Percentiles rank a stretch among this genome's conserved stretches.
Evolutionary conservation across 2,797 vertebrate species (phyloP).

Genomic region (Setipinna tenuifilis): DNA sequence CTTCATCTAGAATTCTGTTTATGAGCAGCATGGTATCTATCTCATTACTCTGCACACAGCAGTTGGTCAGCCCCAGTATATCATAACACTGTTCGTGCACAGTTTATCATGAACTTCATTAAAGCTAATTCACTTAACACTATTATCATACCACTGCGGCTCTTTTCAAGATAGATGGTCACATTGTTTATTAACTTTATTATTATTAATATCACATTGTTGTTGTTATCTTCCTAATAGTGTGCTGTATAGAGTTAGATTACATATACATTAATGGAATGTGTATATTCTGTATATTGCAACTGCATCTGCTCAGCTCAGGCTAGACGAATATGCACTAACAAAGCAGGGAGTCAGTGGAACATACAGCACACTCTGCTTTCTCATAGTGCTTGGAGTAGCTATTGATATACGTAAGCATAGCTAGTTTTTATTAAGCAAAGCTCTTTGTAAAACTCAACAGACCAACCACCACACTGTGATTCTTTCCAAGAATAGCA

Average conservation of each 20-base stretch:
- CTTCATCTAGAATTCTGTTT: neutral
- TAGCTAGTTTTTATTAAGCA: neutral
- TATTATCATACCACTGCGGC: neutral
- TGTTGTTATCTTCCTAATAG: neutral
- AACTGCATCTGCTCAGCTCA: neutral
- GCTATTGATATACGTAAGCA: neutral
- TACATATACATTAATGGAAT: too few species aligned
- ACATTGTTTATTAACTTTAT: neutral
- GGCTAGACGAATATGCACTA: neutral
- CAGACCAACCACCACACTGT: too few species aligned
- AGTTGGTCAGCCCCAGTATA: neutral
- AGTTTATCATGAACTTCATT: slow-evolving; percentile 8
- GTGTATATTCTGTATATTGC: neutral
- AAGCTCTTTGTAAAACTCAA: neutral
- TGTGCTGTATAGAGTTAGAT: neutral
- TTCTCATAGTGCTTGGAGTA: neutral
- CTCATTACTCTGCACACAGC: neutral
- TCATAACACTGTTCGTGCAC: neutral
- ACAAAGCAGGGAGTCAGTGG: neutral
- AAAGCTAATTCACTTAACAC: neutral
- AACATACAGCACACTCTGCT: neutral
- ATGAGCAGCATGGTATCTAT: neutral
- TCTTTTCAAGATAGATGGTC: neutral
- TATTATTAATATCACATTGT: too few species aligned
- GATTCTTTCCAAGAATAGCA: too few species aligned